These are phyloP conservation scores for Drosophila diplacantha DNA, from an alignment of 2,888 invertebrate genomes.

Conservation along the genomic window DNA sequence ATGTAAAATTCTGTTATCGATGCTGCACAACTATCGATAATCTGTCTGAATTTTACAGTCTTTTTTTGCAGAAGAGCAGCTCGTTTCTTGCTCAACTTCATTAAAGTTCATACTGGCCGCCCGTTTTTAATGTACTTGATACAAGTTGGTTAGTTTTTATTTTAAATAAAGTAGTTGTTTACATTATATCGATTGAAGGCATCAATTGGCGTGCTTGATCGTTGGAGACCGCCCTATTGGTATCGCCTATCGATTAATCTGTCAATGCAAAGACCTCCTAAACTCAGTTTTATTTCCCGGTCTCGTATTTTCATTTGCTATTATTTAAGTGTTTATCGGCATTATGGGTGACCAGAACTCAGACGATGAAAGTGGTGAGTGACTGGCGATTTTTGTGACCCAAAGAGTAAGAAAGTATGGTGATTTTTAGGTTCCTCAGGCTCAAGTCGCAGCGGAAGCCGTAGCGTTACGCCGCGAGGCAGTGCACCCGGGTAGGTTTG, in stretches of 20 bases:
- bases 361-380: conserved; percentile 70
- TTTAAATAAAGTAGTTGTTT: conserved; percentile 12
- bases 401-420: neutral
- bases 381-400: neutral
- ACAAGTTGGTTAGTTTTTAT: neutral
- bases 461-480: conserved; percentile 71
- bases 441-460: conserved; percentile 71
- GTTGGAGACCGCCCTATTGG: neutral
- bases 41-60: neutral
- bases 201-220: neutral
- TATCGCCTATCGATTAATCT: conserved; percentile 1
- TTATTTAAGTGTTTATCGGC: neutral
- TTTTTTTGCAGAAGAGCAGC: neutral
- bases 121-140: neutral
- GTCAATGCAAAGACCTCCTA: neutral
- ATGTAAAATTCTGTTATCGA: conserved; percentile 45
- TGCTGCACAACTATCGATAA: conserved; percentile 45
- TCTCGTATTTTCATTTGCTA: conserved; percentile 4
- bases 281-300: conserved; percentile 19
- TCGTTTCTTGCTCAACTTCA: neutral
- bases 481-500: conserved; percentile 57
- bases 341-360: conserved; percentile 61
- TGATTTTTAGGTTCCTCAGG: conserved; percentile 71
- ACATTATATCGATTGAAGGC: conserved; percentile 22
- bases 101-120: too few species aligned